Evolutionary conservation across 2,797 vertebrate genomes (phyloP).

Genomic region (Acrocephalus scirpaceus): DNA sequence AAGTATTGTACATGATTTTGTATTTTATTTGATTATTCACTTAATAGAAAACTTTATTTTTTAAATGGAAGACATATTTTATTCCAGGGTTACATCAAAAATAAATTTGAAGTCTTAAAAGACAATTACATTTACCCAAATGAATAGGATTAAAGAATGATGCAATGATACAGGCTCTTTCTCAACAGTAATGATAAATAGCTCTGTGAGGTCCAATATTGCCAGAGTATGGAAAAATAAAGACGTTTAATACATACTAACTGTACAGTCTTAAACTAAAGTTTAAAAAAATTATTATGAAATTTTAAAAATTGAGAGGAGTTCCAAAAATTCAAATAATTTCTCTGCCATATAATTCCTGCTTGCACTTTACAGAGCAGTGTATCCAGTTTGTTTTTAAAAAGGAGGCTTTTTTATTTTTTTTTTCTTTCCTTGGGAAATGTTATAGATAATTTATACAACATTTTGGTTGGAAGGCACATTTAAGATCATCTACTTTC

Average conservation of each 20-base stretch:
- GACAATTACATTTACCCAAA: not conserved
- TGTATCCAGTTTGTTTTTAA: not conserved
- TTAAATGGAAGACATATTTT: not conserved
- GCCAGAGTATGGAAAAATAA: not conserved
- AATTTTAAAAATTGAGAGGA: not conserved
- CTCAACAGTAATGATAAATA: not conserved
- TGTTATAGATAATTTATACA: not conserved
- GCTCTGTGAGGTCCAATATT: not conserved
- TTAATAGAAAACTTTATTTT: not conserved
- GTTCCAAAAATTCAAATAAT: not conserved
- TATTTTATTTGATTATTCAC: not conserved
- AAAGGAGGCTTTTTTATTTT: too few relatives aligned
- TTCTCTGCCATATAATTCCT: not conserved
- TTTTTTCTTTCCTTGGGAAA: not conserved
- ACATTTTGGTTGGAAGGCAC: not conserved
- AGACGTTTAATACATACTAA: accelerated
- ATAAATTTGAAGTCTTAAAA: not conserved
- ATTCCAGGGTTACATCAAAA: not conserved
- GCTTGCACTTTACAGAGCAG: not conserved
- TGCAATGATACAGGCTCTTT: not conserved
- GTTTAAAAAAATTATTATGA: not conserved
- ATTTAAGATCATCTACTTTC: not conserved
- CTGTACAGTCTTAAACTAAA: not conserved
- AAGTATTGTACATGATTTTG: not conserved
- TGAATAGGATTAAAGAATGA: not conserved